Percentiles rank a stretch among this genome's conserved stretches.
Conservation (phyloP, 2,113 vertebrate genomes). For the Arvicanthis niloticus region DNA sequence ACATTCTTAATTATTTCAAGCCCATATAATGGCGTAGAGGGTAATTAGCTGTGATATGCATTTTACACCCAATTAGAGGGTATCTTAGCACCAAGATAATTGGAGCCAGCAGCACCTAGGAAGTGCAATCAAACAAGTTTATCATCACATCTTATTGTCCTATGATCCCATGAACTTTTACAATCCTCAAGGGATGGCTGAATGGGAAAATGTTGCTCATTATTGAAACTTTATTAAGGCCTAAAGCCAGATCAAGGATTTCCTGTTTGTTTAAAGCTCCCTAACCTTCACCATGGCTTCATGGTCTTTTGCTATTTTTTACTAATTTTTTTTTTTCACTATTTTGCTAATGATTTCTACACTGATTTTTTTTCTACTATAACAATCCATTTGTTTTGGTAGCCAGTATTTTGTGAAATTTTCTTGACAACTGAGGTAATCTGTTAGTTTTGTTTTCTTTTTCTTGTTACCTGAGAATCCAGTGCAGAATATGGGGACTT, state of each 20-base stretch:
- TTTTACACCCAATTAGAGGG: constrained; percentile 84
- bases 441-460: not conserved
- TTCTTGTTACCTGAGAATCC: not conserved
- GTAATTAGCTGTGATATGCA: constrained; percentile 83
- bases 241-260: not conserved
- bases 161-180: constrained; percentile 59
- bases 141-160: constrained; percentile 64
- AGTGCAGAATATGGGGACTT: not conserved
- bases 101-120: constrained; percentile 80
- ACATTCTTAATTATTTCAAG: constrained; percentile 86
- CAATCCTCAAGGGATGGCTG: constrained; percentile 46
- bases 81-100: constrained; percentile 83
- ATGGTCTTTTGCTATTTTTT: not conserved
- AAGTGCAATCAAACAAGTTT: constrained; percentile 80
- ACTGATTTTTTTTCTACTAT: not conserved
- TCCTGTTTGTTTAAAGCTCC: constrained; percentile 11
- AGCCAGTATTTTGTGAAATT: not conserved
- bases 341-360: constrained; percentile 53
- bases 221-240: constrained; percentile 37
- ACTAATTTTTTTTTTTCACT: constrained; percentile 8
- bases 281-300: not conserved
- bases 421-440: not conserved
- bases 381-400: not conserved
- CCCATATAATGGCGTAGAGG: constrained; percentile 62
- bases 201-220: constrained; percentile 42